Evolutionary conservation across 2,797 vertebrate genomes (phyloP).

Genomic region (Chelonia mydas): DNA sequence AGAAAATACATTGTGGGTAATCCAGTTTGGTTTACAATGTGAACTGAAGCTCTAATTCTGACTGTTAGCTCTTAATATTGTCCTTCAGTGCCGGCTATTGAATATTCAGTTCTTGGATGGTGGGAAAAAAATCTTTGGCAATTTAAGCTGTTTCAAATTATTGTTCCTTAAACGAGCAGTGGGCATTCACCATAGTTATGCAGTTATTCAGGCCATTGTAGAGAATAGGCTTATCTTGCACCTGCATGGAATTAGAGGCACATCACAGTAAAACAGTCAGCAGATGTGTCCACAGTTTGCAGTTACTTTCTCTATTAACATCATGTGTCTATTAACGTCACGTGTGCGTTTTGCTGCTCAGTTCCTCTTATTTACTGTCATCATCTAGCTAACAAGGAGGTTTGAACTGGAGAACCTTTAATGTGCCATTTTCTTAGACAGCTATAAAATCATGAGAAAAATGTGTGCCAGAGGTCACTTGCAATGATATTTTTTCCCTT

Average conservation of each 20-base stretch:
- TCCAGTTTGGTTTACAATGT: background rate
- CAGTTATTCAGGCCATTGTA: background rate
- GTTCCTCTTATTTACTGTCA: constrained; percentile 20
- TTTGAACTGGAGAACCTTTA: background rate
- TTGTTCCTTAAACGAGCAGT: background rate
- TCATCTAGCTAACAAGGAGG: background rate
- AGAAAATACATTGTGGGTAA: background rate
- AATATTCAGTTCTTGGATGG: background rate
- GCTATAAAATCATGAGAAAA: background rate
- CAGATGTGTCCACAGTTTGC: background rate
- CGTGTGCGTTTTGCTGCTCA: background rate
- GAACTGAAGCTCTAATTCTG: background rate
- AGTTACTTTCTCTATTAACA: background rate
- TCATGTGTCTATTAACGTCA: background rate
- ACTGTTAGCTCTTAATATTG: background rate
- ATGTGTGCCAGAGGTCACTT: background rate
- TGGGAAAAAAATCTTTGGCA: background rate
- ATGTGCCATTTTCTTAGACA: background rate
- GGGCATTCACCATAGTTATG: background rate
- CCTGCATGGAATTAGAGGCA: background rate
- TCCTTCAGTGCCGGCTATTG: background rate
- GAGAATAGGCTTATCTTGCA: background rate
- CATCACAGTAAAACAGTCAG: background rate
- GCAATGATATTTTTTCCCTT: background rate
- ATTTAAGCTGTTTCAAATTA: background rate